Evolutionary conservation across 2,797 vertebrate genomes (phyloP), one percentile per base, ranked within the genome.

Genomic region (Crax fasciolata): DNA sequence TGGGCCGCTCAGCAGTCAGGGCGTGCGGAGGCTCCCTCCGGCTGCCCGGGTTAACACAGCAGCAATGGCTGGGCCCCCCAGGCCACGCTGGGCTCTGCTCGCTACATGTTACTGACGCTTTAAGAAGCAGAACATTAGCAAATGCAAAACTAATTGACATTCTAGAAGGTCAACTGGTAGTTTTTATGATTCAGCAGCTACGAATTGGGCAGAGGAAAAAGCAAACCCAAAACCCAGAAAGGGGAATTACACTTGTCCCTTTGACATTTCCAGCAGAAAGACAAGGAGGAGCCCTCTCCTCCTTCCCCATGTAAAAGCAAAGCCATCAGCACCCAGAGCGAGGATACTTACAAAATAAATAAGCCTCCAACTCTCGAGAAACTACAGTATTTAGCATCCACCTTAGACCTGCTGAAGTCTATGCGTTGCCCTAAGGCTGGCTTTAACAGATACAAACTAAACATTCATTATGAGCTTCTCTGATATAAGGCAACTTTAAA

Each of bases 401-500:
- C 91, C 93, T 94, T 96, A 92, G 96, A 93, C 94, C 68, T 83
- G 84, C 91, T 94, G 86, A 97, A 96, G 86, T 95, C 96, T 97
- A 94, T 9, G 85, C 96, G 91, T 97, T 95, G 94, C 67, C 97
- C 97, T 97, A 97, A 97, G 95, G 96, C 95, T 96, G 96, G 96
- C 94, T 93, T 97, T 95, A 96, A 97, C 93, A 59, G 86, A 97
- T 96, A 96, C 86, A 94, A 97, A 97, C 94, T 95, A 96, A 98
- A 98, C 98, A 97, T 98, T 98, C 98, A 97, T 94, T 93, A 97
- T 87, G 93, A 97, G 73, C 88, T 95, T 97, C 81, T 96, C 96
- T 97, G 96, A 97, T 94, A 96, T 98, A 98, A 98, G 98, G 98
- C 98, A 98, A 98, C 98, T 98, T 96, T 94, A 98, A 95, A 98